phyloP scores from a whole-genome alignment of 1,140 invertebrate species.

The Probaryconus sp. region DNA sequence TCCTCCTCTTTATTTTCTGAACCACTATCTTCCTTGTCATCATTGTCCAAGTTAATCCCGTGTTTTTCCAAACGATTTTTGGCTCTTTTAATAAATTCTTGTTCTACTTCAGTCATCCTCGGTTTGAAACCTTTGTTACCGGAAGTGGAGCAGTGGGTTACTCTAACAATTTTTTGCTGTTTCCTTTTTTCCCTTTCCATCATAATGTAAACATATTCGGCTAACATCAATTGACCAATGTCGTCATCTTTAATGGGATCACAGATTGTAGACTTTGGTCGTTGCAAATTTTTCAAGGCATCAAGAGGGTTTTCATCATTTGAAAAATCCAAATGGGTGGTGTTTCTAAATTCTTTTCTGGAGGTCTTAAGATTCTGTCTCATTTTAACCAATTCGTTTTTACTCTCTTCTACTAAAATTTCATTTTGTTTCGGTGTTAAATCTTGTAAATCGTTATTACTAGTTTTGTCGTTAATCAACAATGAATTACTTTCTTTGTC shows the following conservation, averaged over 20 bases:
- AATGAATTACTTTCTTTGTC: too few relatives aligned
- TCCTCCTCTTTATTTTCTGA: slow-evolving; percentile 55
- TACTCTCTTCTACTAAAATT: too few relatives aligned
- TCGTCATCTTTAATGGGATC: slow-evolving; percentile 81
- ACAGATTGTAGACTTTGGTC: slow-evolving; percentile 64
- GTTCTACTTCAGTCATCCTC: slow-evolving; percentile 81
- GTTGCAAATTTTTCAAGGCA: neutral
- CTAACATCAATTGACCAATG: slow-evolving; percentile 87
- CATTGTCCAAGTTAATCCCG: slow-evolving; percentile 80
- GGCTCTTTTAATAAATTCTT: slow-evolving; percentile 86
- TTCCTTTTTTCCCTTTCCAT: slow-evolving; percentile 87
- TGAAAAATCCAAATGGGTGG: slow-evolving; percentile 18
- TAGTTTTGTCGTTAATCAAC: too few relatives aligned
- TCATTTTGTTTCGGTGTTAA: too few relatives aligned
- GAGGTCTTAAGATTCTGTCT: too few relatives aligned
- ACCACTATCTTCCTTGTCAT: slow-evolving; percentile 73
- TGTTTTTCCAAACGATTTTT: slow-evolving; percentile 81
- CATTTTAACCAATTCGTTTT: too few relatives aligned
- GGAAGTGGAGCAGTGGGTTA: slow-evolving; percentile 75
- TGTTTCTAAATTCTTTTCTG: slow-evolving; percentile 26
- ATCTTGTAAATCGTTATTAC: too few relatives aligned
- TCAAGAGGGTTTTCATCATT: slow-evolving; percentile 1
- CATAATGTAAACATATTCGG: slow-evolving; percentile 88
- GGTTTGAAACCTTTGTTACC: slow-evolving; percentile 46
- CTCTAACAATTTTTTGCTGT: slow-evolving; percentile 87